Evolutionary conservation across 2,888 invertebrate genomes (phyloP).

Genomic region (Leptopilina drosophilae): DNA sequence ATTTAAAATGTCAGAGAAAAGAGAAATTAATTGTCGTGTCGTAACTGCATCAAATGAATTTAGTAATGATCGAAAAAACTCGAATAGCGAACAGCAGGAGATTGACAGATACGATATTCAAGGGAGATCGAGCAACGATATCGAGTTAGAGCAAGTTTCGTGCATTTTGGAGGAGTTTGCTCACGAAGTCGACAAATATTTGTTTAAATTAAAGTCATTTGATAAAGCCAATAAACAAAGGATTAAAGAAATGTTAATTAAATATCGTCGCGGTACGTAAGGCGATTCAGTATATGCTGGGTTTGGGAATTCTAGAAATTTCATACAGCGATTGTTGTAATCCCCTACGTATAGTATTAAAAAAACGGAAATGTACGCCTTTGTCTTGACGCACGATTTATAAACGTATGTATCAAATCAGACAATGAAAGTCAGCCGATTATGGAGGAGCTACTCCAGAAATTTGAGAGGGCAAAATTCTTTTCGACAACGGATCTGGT

Average conservation of each 20-base stretch:
- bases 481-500: too few relatives aligned
- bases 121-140: not conserved
- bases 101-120: too few relatives aligned
- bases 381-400: too few relatives aligned
- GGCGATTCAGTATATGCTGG: conserved; percentile 59
- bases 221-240: not conserved
- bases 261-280: not conserved
- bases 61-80: too few relatives aligned
- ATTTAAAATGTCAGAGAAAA: not conserved
- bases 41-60: not conserved
- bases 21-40: not conserved
- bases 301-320: conserved; percentile 59
- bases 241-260: not conserved
- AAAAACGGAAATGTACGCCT: too few relatives aligned
- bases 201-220: not conserved
- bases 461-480: too few relatives aligned
- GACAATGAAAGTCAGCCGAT: too few relatives aligned
- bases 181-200: not conserved
- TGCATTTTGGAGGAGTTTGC: not conserved
- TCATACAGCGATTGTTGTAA: conserved; percentile 63
- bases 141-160: not conserved
- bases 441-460: too few relatives aligned
- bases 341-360: conserved; percentile 47
- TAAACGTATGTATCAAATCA: too few relatives aligned
- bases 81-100: too few relatives aligned